phyloP scores from a whole-genome alignment of 2,113 vertebrate species.

The Leptobrachium leishanense region DNA sequence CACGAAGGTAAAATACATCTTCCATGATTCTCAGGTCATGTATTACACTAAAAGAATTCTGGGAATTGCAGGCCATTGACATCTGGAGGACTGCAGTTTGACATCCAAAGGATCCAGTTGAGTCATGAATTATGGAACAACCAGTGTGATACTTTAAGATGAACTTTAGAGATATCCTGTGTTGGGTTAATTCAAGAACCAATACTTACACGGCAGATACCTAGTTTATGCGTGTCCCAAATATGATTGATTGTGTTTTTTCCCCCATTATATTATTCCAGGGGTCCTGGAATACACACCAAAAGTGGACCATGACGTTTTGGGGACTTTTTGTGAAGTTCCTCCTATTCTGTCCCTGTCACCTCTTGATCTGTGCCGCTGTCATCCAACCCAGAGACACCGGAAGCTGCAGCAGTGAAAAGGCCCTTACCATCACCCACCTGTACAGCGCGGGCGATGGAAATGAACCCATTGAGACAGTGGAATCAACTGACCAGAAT shows the following conservation, averaged over 20 bases:
- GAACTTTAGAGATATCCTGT: no score
- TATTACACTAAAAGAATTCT: no score
- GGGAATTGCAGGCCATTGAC: no score
- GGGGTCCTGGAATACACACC: neutral
- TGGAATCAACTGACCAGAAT: conserved; percentile 70
- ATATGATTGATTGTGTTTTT: neutral
- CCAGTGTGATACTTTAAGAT: no score
- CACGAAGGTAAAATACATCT: no score
- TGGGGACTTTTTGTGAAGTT: conserved; percentile 55
- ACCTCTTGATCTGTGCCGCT: conserved; percentile 52
- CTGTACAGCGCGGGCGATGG: conserved; percentile 76
- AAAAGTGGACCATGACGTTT: conserved; percentile 52
- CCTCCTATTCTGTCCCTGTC: conserved; percentile 60
- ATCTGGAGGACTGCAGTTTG: no score
- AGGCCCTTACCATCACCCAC: conserved; percentile 80
- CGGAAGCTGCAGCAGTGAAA: conserved; percentile 58
- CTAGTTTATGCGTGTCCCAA: neutral
- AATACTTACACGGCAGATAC: neutral
- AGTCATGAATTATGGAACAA: no score
- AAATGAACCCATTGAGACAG: conserved; percentile 68
- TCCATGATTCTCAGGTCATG: no score
- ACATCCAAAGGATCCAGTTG: no score
- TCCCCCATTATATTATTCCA: neutral
- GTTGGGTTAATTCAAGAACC: no score
- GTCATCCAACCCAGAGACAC: conserved; percentile 33